Evolutionary conservation across 2,888 invertebrate species (phyloP).

Genomic region (Endomychus coccineus): DNA sequence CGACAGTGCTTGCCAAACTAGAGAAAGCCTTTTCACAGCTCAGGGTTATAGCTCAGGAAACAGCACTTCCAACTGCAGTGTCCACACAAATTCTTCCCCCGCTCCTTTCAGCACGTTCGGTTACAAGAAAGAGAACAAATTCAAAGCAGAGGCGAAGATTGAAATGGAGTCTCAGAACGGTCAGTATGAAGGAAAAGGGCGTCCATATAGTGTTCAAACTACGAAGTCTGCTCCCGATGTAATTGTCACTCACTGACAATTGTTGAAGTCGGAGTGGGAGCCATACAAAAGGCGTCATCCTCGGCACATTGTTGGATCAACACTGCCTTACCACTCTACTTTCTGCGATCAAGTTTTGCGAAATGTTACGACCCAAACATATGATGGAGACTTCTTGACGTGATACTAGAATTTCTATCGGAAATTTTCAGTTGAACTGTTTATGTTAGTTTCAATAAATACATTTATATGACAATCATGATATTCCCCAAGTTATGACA

Average conservation of each 20-base stretch:
- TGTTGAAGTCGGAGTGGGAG: slow-evolving; percentile 60
- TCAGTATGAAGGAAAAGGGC: slow-evolving; percentile 36
- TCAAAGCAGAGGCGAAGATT: slow-evolving; percentile 55
- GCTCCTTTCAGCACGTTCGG: slow-evolving; percentile 52
- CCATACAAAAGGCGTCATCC: slow-evolving; percentile 52
- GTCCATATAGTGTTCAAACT: slow-evolving; percentile 74
- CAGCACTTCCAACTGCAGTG: slow-evolving; percentile 40
- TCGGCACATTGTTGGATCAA: slow-evolving; percentile 42
- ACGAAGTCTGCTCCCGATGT: slow-evolving; percentile 87
- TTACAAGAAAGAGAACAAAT: slow-evolving; percentile 45
- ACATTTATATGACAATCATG: too few species aligned
- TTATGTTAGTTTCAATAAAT: too few species aligned
- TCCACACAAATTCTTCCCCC: slow-evolving; percentile 37
- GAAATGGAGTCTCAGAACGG: slow-evolving; percentile 40
- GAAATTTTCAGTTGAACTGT: too few species aligned
- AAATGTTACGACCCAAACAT: slow-evolving; percentile 32
- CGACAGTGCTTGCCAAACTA: slow-evolving; percentile 74
- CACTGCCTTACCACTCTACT: slow-evolving; percentile 20
- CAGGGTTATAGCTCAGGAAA: slow-evolving; percentile 39
- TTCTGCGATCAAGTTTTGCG: slow-evolving; percentile 10
- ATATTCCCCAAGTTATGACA: too few species aligned
- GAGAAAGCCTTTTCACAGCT: slow-evolving; percentile 64
- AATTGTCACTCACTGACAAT: slow-evolving; percentile 74
- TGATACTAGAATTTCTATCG: too few species aligned
- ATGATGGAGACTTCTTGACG: too few species aligned